Base-by-base conservation (phyloP, 2,797 vertebrate genomes). In the Lithobates pipiens region DNA sequence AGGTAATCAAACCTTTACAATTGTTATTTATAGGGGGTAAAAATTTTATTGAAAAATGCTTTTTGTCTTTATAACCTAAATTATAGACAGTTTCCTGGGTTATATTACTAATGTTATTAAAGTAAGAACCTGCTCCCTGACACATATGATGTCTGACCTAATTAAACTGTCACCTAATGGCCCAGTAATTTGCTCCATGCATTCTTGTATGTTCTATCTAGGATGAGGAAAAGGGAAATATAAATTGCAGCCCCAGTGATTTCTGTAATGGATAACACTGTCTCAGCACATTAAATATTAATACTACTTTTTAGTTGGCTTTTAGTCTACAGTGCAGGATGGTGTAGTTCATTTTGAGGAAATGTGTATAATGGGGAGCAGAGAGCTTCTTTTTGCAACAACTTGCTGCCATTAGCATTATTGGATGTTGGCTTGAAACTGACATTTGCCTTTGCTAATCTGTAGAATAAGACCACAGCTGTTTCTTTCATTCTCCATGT, bases 201-300 rank as follows among this genome's bases (percentile, higher is more conserved):
- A 15, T 32, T 61, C 18, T 23, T 61, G 74, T 21, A 50, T 65
- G 11, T 77, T 77, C 32, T 65, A 36, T 65, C 57, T 39, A 65
- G 23, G 34, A 77, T 32, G 54, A 61, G 65, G 34, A 74, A 65
- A 21, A 74, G 36, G 61, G 34, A 36, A 65, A 39, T 67, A 63
- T 10, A 50, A 85, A 80, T 18, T 80, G 71, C 84, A 80, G 67
- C n/a, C 44, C 54, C 63, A 39, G 36, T 77, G 63, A 50, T 85
- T 81, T 85, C 29, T 69, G 61, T 85, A 85, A 76, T 71, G 50
- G 44, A 72, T 72, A 77, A 44, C 44, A 71, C 15, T 32, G 46
- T 69, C 42, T 85, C 84, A 70, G 84, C 84, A 80, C 71, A 85
- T 85, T 50, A 80, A 85, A 80, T 75, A 75, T 85, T 85, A 18